Percentiles rank a stretch among this genome's conserved stretches.
These are phyloP conservation scores for Leucophenga montana DNA, from an alignment of 2,888 invertebrate genomes.

Conservation along the genomic window DNA sequence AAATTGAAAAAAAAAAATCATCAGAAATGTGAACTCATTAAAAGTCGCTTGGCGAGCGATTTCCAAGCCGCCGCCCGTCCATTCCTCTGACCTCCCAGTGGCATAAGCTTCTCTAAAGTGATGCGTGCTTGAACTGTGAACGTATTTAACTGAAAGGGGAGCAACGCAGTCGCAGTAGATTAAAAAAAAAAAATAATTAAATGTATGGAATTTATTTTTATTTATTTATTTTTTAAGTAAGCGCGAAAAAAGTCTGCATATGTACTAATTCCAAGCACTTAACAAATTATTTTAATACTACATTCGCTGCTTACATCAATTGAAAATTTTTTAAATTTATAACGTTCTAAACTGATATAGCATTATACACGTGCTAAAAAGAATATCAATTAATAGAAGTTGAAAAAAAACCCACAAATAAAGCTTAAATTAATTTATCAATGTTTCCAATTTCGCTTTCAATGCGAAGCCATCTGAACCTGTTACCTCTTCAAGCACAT, in stretches of 20 bases:
- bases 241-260: no score
- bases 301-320: no score
- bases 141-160: constrained; percentile 11
- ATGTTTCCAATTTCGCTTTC: constrained; percentile 39
- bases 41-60: constrained; percentile 42
- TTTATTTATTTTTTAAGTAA: no score
- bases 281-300: no score
- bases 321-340: no score
- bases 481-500: constrained; percentile 1
- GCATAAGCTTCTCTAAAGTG: not conserved
- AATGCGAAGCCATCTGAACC: not conserved
- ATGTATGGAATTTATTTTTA: no score
- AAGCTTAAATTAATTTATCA: constrained; percentile 47
- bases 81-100: not conserved
- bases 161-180: not conserved
- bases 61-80: constrained; percentile 23
- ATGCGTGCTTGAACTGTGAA: constrained; percentile 13
- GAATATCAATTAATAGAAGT: no score
- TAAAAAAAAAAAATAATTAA: no score
- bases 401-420: not conserved
- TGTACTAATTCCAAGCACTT: no score
- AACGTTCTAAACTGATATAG: no score
- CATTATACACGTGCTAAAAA: no score
- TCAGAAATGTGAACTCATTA: constrained; percentile 50
- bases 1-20: constrained; percentile 26